Evolutionary conservation across 1,140 invertebrate genomes (phyloP).

Genomic region (Harlomillsia oculata): DNA sequence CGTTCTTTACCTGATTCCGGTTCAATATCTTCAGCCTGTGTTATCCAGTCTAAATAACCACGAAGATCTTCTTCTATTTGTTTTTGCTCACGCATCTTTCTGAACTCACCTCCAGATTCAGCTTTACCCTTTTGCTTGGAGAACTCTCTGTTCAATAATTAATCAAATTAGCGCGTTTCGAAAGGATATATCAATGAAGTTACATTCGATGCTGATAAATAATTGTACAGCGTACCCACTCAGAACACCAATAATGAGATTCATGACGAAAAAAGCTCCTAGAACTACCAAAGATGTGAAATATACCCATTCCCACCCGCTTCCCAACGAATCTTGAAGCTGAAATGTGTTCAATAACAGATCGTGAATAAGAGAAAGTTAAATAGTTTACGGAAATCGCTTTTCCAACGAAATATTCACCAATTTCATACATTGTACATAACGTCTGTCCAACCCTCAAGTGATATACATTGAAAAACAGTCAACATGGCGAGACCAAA

Average conservation of each 20-base stretch:
- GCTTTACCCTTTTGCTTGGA: conserved; percentile 99
- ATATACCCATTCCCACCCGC: conserved; percentile 96
- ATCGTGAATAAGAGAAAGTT: not conserved
- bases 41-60: conserved; percentile 99
- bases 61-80: conserved; percentile 95
- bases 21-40: conserved; percentile 95
- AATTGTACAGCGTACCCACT: conserved; percentile 82
- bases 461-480: conserved; percentile 57
- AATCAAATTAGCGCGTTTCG: conserved; percentile 9
- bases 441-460: conserved; percentile 97
- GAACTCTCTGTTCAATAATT: conserved; percentile 70
- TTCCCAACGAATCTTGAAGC: conserved; percentile 92
- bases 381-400: no score
- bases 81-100: conserved; percentile 94
- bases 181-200: no score
- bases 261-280: conserved; percentile 99
- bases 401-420: not conserved
- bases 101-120: conserved; percentile 94
- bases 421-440: conserved; percentile 72
- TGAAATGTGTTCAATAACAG: conserved; percentile 44
- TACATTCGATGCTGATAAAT: no score
- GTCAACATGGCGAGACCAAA: conserved; percentile 61
- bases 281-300: conserved; percentile 98
- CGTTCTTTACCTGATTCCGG: no score
- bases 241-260: conserved; percentile 99